phyloP scores from a whole-genome alignment of 1,140 invertebrate species.

The Brachionus rubens region DNA sequence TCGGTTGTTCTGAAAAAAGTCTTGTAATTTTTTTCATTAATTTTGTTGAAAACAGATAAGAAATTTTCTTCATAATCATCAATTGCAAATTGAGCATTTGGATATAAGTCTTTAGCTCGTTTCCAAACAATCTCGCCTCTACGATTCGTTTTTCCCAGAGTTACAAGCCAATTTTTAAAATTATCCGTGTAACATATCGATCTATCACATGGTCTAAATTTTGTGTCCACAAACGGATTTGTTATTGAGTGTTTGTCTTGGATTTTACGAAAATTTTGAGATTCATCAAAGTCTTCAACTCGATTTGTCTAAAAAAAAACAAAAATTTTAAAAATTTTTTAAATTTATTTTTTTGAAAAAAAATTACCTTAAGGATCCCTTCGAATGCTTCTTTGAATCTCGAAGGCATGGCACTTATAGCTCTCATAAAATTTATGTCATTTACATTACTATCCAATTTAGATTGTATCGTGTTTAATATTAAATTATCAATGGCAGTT shows the following conservation, averaged over 20 bases:
- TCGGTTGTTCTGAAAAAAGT: slow-evolving; percentile 30
- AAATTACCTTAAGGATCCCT: slow-evolving; percentile 26
- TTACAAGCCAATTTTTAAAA: slow-evolving; percentile 19
- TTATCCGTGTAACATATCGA: slow-evolving; percentile 12
- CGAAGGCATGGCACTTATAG: not conserved
- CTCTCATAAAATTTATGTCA: not conserved
- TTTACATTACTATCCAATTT: slow-evolving; percentile 3
- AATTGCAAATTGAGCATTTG: slow-evolving; percentile 39
- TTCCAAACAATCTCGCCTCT: slow-evolving; percentile 13
- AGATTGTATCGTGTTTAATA: slow-evolving; percentile 30
- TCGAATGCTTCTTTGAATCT: slow-evolving; percentile 35
- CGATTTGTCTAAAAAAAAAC: not conserved
- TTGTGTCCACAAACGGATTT: slow-evolving; percentile 9
- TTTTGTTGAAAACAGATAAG: slow-evolving; percentile 9
- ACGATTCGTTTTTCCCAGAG: not conserved
- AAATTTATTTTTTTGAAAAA: not conserved
- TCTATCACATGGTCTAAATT: not conserved
- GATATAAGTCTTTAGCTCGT: slow-evolving; percentile 29
- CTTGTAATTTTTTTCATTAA: slow-evolving; percentile 44
- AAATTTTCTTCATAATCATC: not conserved
- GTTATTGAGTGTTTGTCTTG: slow-evolving; percentile 1
- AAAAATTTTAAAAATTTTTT: not conserved
- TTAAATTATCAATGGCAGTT: not conserved
- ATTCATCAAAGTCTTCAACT: slow-evolving; percentile 18
- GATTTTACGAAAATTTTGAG: slow-evolving; percentile 34